Evolutionary conservation across 2,797 vertebrate species (phyloP).

Genomic region (Linurgus olivaceus): DNA sequence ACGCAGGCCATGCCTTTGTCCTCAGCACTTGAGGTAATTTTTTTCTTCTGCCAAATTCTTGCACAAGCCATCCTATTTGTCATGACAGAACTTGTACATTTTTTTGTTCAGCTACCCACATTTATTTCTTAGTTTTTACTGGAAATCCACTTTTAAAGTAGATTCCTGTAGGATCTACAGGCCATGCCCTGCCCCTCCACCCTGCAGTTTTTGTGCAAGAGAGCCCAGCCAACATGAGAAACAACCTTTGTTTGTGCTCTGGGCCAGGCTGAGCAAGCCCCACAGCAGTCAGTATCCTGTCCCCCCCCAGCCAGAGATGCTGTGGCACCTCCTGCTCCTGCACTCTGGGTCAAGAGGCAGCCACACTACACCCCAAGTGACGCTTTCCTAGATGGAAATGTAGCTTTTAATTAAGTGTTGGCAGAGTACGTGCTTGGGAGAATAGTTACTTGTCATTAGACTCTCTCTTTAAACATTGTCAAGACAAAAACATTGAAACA

Average conservation of each 20-base stretch:
- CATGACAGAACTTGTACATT: not conserved
- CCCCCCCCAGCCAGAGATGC: not conserved
- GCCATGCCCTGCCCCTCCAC: rapidly evolving
- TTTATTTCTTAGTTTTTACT: not conserved
- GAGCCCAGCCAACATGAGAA: not conserved
- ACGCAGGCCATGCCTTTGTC: rapidly evolving
- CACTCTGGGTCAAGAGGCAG: not conserved
- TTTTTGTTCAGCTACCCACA: not conserved
- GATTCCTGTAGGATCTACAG: not conserved
- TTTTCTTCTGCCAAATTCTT: not conserved
- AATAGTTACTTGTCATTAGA: not conserved
- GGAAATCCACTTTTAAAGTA: not conserved
- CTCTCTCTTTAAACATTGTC: not conserved
- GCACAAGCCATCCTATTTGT: not conserved
- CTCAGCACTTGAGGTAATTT: not conserved
- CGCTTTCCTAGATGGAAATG: not conserved
- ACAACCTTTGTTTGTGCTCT: not conserved
- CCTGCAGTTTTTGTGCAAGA: not conserved
- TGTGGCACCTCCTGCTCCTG: not conserved
- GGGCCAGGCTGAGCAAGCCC: not conserved
- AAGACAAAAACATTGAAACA: not conserved
- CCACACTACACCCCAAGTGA: not conserved
- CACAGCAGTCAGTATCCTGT: not conserved
- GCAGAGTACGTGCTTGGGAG: not conserved
- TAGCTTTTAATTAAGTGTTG: not conserved